A percentile compares a stretch with the other conserved stretches of the same genome.
Evolutionary conservation across 1,140 invertebrate species (phyloP).

Genomic region (Drosophila pseudoananassae): DNA sequence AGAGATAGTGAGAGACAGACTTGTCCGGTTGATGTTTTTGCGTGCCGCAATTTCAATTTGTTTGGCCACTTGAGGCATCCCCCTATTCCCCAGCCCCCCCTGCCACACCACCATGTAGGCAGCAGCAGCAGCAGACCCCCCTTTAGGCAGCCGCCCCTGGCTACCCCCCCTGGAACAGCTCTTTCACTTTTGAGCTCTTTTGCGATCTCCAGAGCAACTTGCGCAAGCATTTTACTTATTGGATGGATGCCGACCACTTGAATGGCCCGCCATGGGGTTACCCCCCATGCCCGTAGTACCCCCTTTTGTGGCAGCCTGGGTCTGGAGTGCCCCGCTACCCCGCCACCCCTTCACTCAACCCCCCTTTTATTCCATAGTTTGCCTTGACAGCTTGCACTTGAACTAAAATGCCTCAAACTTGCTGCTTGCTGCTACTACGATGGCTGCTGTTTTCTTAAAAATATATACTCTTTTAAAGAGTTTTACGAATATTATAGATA

Average conservation of each 20-base stretch:
- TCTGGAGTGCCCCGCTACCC: background rate
- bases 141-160: background rate
- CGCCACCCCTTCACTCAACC: background rate
- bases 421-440: constrained; percentile 32
- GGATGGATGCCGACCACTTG: constrained; percentile 59
- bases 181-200: constrained; percentile 67
- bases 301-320: background rate
- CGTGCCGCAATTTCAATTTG: constrained; percentile 80
- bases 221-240: constrained; percentile 77
- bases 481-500: background rate
- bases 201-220: constrained; percentile 58
- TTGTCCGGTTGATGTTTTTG: constrained; percentile 70
- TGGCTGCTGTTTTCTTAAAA: constrained; percentile 14
- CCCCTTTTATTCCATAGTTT: background rate
- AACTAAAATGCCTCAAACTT: constrained; percentile 75
- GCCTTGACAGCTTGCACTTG: constrained; percentile 73
- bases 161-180: constrained; percentile 22
- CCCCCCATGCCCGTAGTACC: background rate
- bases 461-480: constrained; percentile 5
- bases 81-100: background rate
- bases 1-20: constrained; percentile 8
- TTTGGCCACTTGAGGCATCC: constrained; percentile 62
- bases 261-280: constrained; percentile 22
- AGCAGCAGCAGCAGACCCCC: no score
- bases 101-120: no score